phyloP scores from a whole-genome alignment of 2,888 invertebrate species.

The Branchellion lobata region DNA sequence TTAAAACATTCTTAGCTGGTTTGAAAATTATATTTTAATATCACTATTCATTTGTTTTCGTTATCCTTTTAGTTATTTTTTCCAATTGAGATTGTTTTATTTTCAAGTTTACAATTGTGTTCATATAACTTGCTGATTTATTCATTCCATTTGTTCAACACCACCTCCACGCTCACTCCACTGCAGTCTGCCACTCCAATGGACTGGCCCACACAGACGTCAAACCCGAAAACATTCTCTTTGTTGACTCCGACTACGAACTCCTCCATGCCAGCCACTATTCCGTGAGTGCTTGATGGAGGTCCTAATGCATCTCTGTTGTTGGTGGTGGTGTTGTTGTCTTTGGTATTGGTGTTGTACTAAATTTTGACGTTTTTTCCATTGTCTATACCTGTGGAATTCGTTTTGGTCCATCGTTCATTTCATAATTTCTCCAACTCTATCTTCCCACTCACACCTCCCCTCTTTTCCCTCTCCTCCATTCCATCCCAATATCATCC shows the following conservation, averaged over 20 bases:
- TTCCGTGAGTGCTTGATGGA: neutral
- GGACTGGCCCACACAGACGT: constrained; percentile 97
- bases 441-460: too few relatives aligned
- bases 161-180: neutral
- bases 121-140: too few relatives aligned
- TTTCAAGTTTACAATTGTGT: neutral
- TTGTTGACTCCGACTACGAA: constrained; percentile 86
- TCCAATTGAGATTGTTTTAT: neutral
- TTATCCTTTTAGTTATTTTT: neutral
- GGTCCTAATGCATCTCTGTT: neutral
- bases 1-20: neutral
- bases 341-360: too few relatives aligned
- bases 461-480: too few relatives aligned
- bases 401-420: too few relatives aligned
- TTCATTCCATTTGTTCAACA: too few relatives aligned
- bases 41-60: neutral
- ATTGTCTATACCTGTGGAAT: neutral
- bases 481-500: too few relatives aligned
- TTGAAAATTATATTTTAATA: neutral
- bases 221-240: constrained; percentile 98
- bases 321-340: too few relatives aligned
- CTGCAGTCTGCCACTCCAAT: constrained; percentile 85
- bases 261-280: neutral
- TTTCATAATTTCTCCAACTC: too few relatives aligned
- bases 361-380: neutral